phyloP scores from a whole-genome alignment of 2,888 invertebrate species.

The Metalampra italica region DNA sequence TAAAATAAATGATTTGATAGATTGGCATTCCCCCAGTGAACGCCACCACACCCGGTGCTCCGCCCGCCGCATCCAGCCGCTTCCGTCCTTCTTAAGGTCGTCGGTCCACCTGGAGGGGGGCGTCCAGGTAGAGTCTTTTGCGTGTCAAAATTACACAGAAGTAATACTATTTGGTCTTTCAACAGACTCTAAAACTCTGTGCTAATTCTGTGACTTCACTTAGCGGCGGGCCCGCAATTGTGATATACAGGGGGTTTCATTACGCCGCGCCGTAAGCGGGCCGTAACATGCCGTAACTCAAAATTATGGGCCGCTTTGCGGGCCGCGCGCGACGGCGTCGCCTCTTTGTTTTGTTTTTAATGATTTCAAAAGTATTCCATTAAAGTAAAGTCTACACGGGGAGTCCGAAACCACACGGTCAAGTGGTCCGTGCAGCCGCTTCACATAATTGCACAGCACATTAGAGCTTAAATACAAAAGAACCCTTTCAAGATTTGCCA shows the following conservation, averaged over 20 bases:
- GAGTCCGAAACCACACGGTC: conserved; percentile 56
- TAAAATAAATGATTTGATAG: no score
- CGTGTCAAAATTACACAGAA: no score
- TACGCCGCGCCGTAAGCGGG: conserved; percentile 54
- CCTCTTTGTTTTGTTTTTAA: conserved; percentile 22
- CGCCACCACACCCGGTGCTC: background rate
- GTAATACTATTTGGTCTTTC: no score
- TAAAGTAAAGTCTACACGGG: no score
- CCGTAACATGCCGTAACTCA: conserved; percentile 63
- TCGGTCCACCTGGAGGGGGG: no score
- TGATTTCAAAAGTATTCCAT: background rate
- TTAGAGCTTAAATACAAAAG: conserved; percentile 36
- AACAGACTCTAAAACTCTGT: background rate
- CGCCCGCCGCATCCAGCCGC: background rate
- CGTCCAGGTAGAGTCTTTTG: no score
- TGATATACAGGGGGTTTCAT: conserved; percentile 69
- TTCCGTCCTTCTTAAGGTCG: no score
- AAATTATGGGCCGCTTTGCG: conserved; percentile 63
- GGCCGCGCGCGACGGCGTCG: conserved; percentile 26
- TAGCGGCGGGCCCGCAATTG: conserved; percentile 40
- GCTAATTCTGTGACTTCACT: background rate
- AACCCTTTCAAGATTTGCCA: conserved; percentile 64
- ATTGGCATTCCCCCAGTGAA: no score
- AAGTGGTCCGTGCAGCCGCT: conserved; percentile 50
- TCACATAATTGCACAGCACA: conserved; percentile 43